A percentile compares a stretch with the other conserved stretches of the same genome.
Conservation (phyloP, 2,113 vertebrate species). For the Oryzias javanicus region DNA sequence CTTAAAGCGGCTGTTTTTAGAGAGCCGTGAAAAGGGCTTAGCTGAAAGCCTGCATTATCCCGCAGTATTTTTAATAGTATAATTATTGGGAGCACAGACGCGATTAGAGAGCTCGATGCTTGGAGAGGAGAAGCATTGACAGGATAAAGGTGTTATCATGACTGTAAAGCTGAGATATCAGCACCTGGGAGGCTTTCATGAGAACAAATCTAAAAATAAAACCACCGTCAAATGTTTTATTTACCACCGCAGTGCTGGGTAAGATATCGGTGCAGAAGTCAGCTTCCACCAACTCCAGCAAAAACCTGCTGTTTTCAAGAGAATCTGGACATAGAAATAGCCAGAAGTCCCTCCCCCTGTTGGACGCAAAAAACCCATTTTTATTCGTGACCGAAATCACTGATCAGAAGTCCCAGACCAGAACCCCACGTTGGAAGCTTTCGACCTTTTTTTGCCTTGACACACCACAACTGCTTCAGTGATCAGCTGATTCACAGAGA, state of each 20-base stretch:
- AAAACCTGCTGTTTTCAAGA: neutral
- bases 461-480: no score
- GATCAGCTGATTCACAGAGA: no score
- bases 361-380: no score
- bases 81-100: constrained; percentile 5
- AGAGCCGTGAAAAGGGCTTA: constrained; percentile 13
- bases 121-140: constrained; percentile 16
- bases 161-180: neutral
- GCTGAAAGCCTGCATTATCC: constrained; percentile 35
- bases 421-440: no score
- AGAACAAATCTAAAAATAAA: constrained; percentile 22
- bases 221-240: neutral
- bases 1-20: constrained; percentile 14
- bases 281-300: no score
- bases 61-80: constrained; percentile 19
- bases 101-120: constrained; percentile 27
- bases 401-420: no score
- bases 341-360: no score
- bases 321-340: no score
- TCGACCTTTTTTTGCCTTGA: no score
- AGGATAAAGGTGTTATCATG: constrained; percentile 24
- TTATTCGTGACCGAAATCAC: no score
- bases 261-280: no score
- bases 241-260: neutral
- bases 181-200: constrained; percentile 9